Base-by-base conservation (phyloP, 2,797 vertebrate genomes). In the Enteromius fasciolatus region DNA sequence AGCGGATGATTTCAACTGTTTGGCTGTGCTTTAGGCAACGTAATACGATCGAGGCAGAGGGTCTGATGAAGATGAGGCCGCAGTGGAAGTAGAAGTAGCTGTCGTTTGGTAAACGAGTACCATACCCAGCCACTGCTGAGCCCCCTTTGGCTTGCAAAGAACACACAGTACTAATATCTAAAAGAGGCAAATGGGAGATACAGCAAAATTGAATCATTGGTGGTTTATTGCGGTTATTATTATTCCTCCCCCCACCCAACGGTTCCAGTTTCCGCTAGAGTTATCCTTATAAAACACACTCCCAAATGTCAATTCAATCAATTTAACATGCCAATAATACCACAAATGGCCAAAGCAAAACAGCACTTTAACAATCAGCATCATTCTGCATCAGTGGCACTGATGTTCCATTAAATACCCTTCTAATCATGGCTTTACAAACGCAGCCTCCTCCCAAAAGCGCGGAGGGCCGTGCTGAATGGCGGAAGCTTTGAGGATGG, bases 331-430 rank as follows among this genome's bases (percentile, higher is more conserved):
- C 46, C 59, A 68, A 82, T 81, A 50, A 78, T 70, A 46, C 63
- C 67, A 69, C 33, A 68, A 72, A 50, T 75, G 83, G 76, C 78
- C 79, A 78, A 81, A 89, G 78, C 61, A 64, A 78, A 86, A 76
- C 52, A 78, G 80, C 61, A 74, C 78, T 85, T 81, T 64, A 81
- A 76, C 83, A 83, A 85, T 83, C 80, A 78, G 83, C 64, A 69
- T 76, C 67, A 76, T 83, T 80, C 69, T 85, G 68, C 76, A 84
- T 76, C 57, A 78, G 67, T 81, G 57, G 61, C 52, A 73, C 78
- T 85, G 76, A 69, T 57, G 54, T 76, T 77, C 68, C 78, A 83
- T 86, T 88, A 86, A 88, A 87, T 83, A 83, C 78, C 75, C 69
- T 44, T 74, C 76, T 72, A 83, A 86, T 85, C 83, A 87, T 73